Base-by-base conservation (phyloP, 2,113 vertebrate species). In the Pseudolaguvia tuberculata region DNA sequence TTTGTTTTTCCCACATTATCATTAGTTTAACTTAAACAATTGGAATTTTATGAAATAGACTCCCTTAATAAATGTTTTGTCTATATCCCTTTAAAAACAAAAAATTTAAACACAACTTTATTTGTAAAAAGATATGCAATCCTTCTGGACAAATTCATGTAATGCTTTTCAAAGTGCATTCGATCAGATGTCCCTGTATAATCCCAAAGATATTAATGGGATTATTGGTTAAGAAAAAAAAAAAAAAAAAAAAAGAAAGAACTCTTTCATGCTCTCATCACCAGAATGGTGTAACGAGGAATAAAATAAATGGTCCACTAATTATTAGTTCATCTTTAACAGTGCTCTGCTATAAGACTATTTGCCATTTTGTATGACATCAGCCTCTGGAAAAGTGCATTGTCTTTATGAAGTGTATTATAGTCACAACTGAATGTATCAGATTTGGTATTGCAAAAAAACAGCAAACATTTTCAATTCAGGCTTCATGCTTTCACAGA, bases 401-500 rank as follows among this genome's bases (percentile, higher is more conserved):
- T 79, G 70, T 50, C 68, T 76, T 61, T 45, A 83, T 62, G 76
- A 83, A 76, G 76, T 81, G 77, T 78, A 68, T 67, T 20, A 67
- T 80, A 76, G 73, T 80, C 75, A 81, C 79, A 74, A 80, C 75
- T 73, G 73, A 80, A 80, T 68, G 68, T 68, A 69, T 59, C 72
- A 82, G 68, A 77, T 83, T 80, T 84, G 80, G 83, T 83, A 75
- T 72, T 78, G 80, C 83, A 76, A 80, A 52, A n/a, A 83, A 86
- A 79, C 77, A 82, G 77, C 80, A 72, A 73, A 76, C 47, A 80
- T 81, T 85, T 82, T 83, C 61, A 75, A 73, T 84, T 84, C 81
- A 75, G 78, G 79, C 84, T 73, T 84, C 88, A 88, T 90, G 88
- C 88, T 88, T 88, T 88, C 83, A 82, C 79, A 77, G 89, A 85